A percentile compares a stretch with the other conserved stretches of the same genome.
Conservation (phyloP, 2,797 vertebrate species). For the Urosaurus nigricauda region DNA sequence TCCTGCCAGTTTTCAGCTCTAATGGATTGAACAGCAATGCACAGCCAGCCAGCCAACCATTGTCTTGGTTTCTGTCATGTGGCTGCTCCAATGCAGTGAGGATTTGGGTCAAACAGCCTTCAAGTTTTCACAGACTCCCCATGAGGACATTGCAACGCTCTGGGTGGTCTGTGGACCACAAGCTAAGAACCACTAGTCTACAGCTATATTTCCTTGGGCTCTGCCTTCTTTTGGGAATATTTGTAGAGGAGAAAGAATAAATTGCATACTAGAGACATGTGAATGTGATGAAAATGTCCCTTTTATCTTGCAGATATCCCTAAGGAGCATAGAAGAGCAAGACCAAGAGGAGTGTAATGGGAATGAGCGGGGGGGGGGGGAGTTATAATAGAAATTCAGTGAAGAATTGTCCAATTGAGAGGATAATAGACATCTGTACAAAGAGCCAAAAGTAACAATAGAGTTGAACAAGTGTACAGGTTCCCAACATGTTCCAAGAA, state of each 20-base stretch:
- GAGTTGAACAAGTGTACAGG: background rate
- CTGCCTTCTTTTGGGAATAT: background rate
- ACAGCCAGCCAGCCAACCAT: too few species aligned
- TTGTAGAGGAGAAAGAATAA: background rate
- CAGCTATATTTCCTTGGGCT: too few species aligned
- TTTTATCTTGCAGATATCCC: background rate
- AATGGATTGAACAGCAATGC: too few species aligned
- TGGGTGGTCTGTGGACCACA: too few species aligned
- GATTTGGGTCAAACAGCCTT: too few species aligned
- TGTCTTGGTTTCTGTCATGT: too few species aligned
- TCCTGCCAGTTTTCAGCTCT: too few species aligned
- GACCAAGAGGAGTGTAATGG: background rate
- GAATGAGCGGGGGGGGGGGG: too few species aligned
- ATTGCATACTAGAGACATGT: background rate
- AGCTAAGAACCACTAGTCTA: background rate
- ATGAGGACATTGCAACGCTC: too few species aligned
- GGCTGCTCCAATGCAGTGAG: too few species aligned
- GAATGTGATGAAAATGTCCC: background rate
- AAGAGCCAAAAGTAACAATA: background rate
- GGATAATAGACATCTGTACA: background rate
- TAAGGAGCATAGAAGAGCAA: background rate
- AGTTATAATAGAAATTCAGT: background rate
- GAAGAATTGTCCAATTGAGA: background rate
- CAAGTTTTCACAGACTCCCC: too few species aligned
- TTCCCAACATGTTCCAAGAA: background rate